Evolutionary conservation across 2,113 vertebrate genomes (phyloP).

Genomic region (Hypanus sabinus): DNA sequence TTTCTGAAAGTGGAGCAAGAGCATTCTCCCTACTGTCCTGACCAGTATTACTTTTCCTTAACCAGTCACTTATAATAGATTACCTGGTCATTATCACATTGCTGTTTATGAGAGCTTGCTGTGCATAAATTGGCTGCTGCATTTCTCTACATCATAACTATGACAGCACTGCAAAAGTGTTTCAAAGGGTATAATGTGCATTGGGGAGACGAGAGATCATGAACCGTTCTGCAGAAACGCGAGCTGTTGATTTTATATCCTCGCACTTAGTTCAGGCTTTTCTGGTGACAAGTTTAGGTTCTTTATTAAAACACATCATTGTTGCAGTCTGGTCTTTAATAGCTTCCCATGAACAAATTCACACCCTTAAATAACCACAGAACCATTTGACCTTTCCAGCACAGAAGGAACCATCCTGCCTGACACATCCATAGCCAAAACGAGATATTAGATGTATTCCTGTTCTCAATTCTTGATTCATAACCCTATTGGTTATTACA

Average conservation of each 20-base stretch:
- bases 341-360: background rate
- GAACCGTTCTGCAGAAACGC: background rate
- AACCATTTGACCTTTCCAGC: too few relatives aligned
- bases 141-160: background rate
- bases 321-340: background rate
- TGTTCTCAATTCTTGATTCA: too few relatives aligned
- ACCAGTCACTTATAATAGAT: background rate
- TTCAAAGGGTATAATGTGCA: background rate
- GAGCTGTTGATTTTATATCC: background rate
- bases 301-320: background rate
- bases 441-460: too few relatives aligned
- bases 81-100: slow-evolving; percentile 14
- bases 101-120: background rate
- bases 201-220: background rate
- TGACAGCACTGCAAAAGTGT: background rate
- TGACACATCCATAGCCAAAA: too few relatives aligned
- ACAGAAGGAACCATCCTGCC: too few relatives aligned
- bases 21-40: background rate
- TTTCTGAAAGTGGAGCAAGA: background rate
- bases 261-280: background rate
- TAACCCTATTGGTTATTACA: too few relatives aligned
- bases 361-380: background rate
- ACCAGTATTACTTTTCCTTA: background rate
- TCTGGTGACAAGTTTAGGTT: background rate
- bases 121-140: background rate